Percentiles rank a stretch among this genome's conserved stretches.
Evolutionary conservation across 2,113 vertebrate genomes (phyloP).

Genomic region (Trematocara unimaculatum): DNA sequence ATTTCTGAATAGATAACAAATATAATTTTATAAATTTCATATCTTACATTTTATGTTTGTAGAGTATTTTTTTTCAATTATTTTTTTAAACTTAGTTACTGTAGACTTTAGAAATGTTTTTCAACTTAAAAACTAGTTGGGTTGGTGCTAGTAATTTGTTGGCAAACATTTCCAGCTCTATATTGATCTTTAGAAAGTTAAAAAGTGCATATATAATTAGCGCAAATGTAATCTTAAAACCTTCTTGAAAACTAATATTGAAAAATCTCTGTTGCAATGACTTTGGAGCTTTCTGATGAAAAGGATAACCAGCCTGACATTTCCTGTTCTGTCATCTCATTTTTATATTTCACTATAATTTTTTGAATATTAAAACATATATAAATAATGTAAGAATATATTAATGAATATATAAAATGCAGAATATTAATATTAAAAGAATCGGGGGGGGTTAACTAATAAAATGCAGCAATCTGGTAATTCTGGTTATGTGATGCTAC

Average conservation of each 20-base stretch:
- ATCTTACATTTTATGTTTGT: background rate
- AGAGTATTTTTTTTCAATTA: background rate
- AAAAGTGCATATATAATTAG: background rate
- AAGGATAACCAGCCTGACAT: background rate
- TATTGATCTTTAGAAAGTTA: background rate
- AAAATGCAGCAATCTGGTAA: background rate
- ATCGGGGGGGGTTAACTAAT: background rate
- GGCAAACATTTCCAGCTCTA: background rate
- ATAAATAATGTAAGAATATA: background rate
- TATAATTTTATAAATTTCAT: background rate
- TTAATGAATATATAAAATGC: background rate
- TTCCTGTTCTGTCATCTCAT: background rate
- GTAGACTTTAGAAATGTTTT: background rate
- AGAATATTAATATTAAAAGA: background rate
- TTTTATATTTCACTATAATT: background rate
- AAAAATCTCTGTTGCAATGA: background rate
- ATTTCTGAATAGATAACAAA: background rate
- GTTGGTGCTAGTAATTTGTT: background rate
- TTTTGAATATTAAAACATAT: background rate
- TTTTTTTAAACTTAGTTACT: background rate
- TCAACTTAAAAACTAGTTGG: background rate
- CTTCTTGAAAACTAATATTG: background rate
- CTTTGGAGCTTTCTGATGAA: background rate
- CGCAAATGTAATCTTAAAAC: background rate
- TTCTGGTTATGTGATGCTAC: conserved; percentile 53